These are phyloP conservation scores for Eubucco bourcierii DNA, from an alignment of 2,113 vertebrate species.

Conservation along the genomic window DNA sequence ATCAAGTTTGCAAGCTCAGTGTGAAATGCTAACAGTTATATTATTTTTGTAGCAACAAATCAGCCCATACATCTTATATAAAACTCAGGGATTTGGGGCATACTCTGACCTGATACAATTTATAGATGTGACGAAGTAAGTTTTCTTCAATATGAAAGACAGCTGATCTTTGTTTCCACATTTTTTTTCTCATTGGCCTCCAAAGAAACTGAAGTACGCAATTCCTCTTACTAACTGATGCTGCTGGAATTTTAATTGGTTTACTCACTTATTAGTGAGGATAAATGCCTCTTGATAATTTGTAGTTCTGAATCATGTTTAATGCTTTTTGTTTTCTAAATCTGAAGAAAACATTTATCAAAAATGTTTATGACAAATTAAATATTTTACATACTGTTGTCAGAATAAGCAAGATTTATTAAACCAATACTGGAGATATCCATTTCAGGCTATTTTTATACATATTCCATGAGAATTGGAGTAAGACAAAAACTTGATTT, in stretches of 20 bases:
- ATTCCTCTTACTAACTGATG: background rate
- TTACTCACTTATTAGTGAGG: background rate
- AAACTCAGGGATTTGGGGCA: background rate
- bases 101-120: background rate
- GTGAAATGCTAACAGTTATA: background rate
- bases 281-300: background rate
- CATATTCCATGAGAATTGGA: background rate
- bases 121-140: background rate
- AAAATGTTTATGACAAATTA: background rate
- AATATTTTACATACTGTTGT: background rate
- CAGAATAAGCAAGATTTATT: background rate
- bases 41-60: conserved; percentile 16
- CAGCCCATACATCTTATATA: background rate
- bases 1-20: background rate
- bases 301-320: background rate
- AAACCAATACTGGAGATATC: background rate
- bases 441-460: background rate
- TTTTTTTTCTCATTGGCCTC: background rate
- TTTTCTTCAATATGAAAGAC: background rate
- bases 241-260: background rate
- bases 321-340: background rate
- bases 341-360: background rate
- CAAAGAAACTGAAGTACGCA: background rate
- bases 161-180: background rate
- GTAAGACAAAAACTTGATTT: background rate